Evolutionary conservation across 2,113 vertebrate species (phyloP).

Genomic region (Atherinomorus stipes): DNA sequence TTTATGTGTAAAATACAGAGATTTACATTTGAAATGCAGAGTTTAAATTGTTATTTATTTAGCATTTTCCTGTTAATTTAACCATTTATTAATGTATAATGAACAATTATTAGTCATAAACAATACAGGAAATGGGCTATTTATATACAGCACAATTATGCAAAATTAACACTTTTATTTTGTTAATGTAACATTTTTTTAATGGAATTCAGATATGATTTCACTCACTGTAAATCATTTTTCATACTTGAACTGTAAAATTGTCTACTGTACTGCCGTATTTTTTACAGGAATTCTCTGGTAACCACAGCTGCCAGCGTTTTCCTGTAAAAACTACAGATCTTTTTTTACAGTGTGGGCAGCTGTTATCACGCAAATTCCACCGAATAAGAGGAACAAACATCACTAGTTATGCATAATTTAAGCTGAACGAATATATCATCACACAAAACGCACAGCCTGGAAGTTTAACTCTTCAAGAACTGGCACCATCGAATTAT

Average conservation of each 20-base stretch:
- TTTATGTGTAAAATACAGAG: too few relatives aligned
- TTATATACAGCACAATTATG: background rate
- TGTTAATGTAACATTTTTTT: constrained; percentile 17
- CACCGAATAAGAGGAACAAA: too few relatives aligned
- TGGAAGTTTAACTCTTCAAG: too few relatives aligned
- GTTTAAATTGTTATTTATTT: background rate
- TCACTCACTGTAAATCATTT: constrained; percentile 22
- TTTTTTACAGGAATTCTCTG: constrained; percentile 12
- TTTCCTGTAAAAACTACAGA: background rate
- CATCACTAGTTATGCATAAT: too few relatives aligned
- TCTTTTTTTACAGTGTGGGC: constrained; percentile 4
- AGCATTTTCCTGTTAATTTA: background rate
- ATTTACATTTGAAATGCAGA: background rate
- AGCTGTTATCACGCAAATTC: too few relatives aligned
- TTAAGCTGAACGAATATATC: too few relatives aligned
- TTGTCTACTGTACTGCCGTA: background rate
- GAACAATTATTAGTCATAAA: background rate
- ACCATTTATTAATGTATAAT: background rate
- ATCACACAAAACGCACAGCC: too few relatives aligned
- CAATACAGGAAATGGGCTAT: background rate
- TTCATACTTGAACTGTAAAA: constrained; percentile 8
- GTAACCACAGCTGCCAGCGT: background rate
- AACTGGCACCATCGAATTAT: too few relatives aligned
- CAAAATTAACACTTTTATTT: background rate
- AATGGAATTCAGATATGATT: constrained; percentile 8